A percentile compares a stretch with the other conserved stretches of the same genome.
Evolutionary conservation across 1,140 invertebrate species (phyloP).

Genomic region (Bombus pyrosoma): DNA sequence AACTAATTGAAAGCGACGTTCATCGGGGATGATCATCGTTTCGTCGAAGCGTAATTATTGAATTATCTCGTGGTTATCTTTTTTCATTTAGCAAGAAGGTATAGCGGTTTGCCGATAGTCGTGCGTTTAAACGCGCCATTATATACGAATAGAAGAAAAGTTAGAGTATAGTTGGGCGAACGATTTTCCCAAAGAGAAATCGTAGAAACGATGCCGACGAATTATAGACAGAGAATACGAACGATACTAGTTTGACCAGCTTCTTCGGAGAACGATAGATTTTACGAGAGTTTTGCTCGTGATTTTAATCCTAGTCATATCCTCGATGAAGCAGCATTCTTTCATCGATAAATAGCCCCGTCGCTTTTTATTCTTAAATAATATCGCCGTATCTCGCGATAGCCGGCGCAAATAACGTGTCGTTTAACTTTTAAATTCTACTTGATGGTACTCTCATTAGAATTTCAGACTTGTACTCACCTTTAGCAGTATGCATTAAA

Average conservation of each 20-base stretch:
- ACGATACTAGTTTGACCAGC: constrained; percentile 17
- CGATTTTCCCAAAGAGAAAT: background rate
- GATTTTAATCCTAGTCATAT: background rate
- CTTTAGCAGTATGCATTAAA: background rate
- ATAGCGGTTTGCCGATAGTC: background rate
- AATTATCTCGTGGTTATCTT: background rate
- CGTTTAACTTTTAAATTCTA: background rate
- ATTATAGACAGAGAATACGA: background rate
- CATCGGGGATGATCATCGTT: background rate
- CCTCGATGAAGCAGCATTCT: constrained; percentile 5
- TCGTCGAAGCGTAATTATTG: background rate
- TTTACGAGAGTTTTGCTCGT: constrained; percentile 9
- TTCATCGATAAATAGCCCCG: background rate
- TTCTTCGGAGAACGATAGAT: background rate
- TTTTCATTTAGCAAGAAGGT: background rate
- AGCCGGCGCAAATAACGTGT: background rate
- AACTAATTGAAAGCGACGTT: constrained; percentile 23
- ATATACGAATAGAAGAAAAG: too few species aligned
- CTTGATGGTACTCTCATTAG: background rate
- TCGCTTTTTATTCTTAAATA: background rate
- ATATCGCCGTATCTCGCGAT: background rate
- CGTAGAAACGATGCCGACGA: background rate
- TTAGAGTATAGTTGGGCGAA: background rate
- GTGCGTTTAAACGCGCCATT: background rate
- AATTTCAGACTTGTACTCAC: background rate